Conservation (phyloP, 2,113 vertebrate genomes). For the Perognathus longimembris region DNA sequence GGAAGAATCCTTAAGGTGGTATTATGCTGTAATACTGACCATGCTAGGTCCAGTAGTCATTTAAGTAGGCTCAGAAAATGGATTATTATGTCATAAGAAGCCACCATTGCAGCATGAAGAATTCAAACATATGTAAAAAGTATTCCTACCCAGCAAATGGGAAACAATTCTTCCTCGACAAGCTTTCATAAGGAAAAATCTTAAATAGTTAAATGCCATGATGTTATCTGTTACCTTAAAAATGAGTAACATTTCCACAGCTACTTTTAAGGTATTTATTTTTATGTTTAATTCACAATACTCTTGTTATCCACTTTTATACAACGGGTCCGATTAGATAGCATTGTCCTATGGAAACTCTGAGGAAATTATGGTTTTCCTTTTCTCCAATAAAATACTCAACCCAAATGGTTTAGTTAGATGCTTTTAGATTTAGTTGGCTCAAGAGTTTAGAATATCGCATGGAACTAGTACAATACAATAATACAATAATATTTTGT, state of each 20-base stretch:
- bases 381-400: not conserved
- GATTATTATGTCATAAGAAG: too few relatives aligned
- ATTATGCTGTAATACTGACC: accelerated
- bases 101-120: too few relatives aligned
- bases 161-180: accelerated
- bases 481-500: not conserved
- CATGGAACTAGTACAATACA: too few relatives aligned
- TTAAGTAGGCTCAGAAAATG: too few relatives aligned
- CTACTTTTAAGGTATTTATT: not conserved
- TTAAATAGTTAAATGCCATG: not conserved
- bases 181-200: too few relatives aligned
- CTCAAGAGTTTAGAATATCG: not conserved
- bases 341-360: not conserved
- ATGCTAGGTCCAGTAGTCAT: not conserved
- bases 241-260: not conserved
- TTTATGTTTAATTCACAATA: not conserved
- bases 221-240: not conserved
- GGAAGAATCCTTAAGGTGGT: accelerated
- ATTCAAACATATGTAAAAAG: not conserved
- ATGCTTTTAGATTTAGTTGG: not conserved
- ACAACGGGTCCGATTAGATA: not conserved
- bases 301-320: not conserved
- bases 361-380: not conserved
- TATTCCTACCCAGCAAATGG: not conserved
- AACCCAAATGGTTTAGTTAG: not conserved